Evolutionary conservation across 1,140 invertebrate species (phyloP).

Genomic region (Trichonephila inaurata): DNA sequence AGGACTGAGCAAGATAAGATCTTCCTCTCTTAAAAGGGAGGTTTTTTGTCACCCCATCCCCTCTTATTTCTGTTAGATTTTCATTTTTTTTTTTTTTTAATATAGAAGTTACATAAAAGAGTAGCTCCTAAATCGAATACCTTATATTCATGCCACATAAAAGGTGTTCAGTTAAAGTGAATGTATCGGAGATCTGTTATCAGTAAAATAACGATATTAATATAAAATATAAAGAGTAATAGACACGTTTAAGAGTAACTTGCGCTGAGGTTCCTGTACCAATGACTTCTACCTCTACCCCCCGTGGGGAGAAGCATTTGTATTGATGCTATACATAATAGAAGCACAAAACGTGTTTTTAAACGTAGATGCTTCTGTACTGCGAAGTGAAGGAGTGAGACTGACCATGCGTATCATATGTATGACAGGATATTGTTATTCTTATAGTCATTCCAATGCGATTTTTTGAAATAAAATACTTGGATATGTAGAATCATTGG

Average conservation of each 20-base stretch:
- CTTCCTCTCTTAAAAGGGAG: background rate
- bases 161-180: constrained; percentile 16
- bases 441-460: too few relatives aligned
- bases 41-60: background rate
- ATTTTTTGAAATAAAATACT: too few relatives aligned
- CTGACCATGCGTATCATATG: background rate
- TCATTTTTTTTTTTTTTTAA: background rate
- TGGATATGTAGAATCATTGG: too few relatives aligned
- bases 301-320: background rate
- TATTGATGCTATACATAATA: background rate
- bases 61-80: background rate
- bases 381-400: background rate
- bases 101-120: constrained; percentile 33
- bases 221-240: constrained; percentile 33
- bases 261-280: background rate
- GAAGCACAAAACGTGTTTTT: background rate
- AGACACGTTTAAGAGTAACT: constrained; percentile 26
- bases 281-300: background rate
- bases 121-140: background rate
- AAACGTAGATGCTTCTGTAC: background rate
- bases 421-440: too few relatives aligned
- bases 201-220: constrained; percentile 30
- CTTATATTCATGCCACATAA: constrained; percentile 21
- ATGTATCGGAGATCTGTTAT: constrained; percentile 13
- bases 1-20: constrained; percentile 23